Evolutionary conservation across 2,888 invertebrate genomes (phyloP).

Genomic region (Acholoe squamosa): DNA sequence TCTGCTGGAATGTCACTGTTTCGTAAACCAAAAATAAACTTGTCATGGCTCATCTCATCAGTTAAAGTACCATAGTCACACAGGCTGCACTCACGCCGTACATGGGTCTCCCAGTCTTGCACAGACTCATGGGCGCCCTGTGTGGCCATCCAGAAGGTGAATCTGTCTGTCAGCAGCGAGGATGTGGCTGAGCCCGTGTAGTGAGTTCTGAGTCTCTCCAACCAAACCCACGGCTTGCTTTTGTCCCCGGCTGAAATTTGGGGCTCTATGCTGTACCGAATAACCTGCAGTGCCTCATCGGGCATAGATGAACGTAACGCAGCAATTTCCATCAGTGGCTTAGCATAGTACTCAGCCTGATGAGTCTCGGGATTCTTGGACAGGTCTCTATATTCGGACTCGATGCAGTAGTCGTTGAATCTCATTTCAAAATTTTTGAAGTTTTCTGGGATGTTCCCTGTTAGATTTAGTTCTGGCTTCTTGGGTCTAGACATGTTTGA

Average conservation of each 20-base stretch:
- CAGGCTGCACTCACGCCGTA: neutral
- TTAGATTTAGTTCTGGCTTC: neutral
- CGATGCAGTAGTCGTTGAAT: slow-evolving; percentile 30
- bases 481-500: slow-evolving; percentile 1
- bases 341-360: neutral
- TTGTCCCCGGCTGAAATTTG: slow-evolving; percentile 3
- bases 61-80: slow-evolving; percentile 9
- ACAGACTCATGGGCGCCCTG: neutral
- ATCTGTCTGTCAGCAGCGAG: slow-evolving; percentile 6
- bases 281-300: slow-evolving; percentile 47
- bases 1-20: slow-evolving; percentile 24
- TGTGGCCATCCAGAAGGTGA: neutral
- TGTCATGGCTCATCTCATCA: slow-evolving; percentile 44
- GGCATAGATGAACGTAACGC: slow-evolving; percentile 31
- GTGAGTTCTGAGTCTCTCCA: slow-evolving; percentile 25
- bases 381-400: slow-evolving; percentile 31
- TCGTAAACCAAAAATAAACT: slow-evolving; percentile 5
- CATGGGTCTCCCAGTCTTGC: slow-evolving; percentile 31
- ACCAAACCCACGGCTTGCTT: neutral
- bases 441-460: slow-evolving; percentile 27
- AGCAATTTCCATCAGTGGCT: slow-evolving; percentile 37
- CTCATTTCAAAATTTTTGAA: slow-evolving; percentile 43
- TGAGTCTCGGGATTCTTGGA: neutral
- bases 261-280: slow-evolving; percentile 29
- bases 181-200: neutral